A percentile compares a stretch with the other conserved stretches of the same genome.
Evolutionary conservation across 2,797 vertebrate genomes (phyloP).

Genomic region (Pangasius krempfi): DNA sequence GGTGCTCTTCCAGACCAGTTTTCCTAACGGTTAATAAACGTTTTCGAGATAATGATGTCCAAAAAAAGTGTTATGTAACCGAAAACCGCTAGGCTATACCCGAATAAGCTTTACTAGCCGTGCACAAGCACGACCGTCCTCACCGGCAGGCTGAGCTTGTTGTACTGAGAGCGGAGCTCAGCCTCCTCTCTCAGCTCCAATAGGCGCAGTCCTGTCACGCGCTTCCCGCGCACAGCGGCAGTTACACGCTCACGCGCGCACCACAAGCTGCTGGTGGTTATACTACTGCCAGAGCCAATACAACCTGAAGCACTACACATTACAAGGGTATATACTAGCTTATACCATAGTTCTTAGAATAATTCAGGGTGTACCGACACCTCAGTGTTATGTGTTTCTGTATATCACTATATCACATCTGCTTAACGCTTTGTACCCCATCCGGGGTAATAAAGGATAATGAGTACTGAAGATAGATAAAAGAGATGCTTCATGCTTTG

Average conservation of each 20-base stretch:
- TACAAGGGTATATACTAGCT: too few species aligned
- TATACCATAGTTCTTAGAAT: too few species aligned
- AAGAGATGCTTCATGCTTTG: too few species aligned
- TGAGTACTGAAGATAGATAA: too few species aligned
- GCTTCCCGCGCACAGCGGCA: conserved; percentile 8
- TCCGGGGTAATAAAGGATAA: too few species aligned
- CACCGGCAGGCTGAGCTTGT: neutral
- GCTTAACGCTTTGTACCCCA: too few species aligned
- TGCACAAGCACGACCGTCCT: neutral
- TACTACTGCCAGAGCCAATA: neutral
- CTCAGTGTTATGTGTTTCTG: too few species aligned
- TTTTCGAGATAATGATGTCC: neutral
- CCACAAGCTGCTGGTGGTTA: neutral
- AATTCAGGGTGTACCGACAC: too few species aligned
- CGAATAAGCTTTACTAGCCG: neutral
- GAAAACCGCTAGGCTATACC: neutral
- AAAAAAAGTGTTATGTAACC: neutral
- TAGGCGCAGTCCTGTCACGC: conserved; percentile 31
- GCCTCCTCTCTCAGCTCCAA: conserved; percentile 29
- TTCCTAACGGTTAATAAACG: neutral
- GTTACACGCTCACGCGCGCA: conserved; percentile 7
- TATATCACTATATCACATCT: too few species aligned
- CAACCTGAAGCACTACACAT: neutral
- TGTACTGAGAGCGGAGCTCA: neutral
- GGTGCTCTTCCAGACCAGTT: neutral